Conservation (phyloP, 2,888 invertebrate species). For the Cryptosula pallasiana region DNA sequence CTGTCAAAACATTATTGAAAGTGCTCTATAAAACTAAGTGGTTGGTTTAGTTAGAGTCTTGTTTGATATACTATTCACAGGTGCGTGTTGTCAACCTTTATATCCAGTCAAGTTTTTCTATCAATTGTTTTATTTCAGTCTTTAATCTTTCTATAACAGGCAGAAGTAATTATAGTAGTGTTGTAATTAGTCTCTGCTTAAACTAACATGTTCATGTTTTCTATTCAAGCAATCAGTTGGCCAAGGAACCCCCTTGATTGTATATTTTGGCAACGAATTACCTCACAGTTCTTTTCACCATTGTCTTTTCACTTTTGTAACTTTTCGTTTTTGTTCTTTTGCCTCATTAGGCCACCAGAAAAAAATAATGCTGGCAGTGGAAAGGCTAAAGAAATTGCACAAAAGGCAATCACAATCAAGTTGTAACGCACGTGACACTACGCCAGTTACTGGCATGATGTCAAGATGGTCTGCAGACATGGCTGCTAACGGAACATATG, state of each 20-base stretch:
- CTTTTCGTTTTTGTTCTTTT: neutral
- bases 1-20: neutral
- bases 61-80: neutral
- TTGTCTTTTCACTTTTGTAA: too few species aligned
- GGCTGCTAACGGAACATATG: conserved; percentile 6
- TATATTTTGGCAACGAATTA: conserved; percentile 4
- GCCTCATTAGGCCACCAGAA: conserved; percentile 82
- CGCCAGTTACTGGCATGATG: conserved; percentile 3
- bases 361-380: conserved; percentile 92
- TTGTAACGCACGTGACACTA: neutral
- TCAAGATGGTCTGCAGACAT: conserved; percentile 25
- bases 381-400: conserved; percentile 79
- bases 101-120: neutral
- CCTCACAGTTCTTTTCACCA: too few species aligned
- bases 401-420: conserved; percentile 24
- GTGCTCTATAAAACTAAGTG: neutral
- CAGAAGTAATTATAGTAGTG: neutral
- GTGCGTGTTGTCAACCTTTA: neutral
- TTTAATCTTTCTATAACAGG: neutral
- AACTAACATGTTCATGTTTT: conserved; percentile 4
- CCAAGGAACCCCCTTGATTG: conserved; percentile 7
- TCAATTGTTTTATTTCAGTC: neutral
- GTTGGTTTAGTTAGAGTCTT: conserved; percentile 6
- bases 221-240: conserved; percentile 1
- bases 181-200: neutral